Percentiles rank a stretch among this genome's conserved stretches.
These are phyloP conservation scores for Biston stratarius DNA, from an alignment of 2,888 invertebrate genomes.

Conservation along the genomic window DNA sequence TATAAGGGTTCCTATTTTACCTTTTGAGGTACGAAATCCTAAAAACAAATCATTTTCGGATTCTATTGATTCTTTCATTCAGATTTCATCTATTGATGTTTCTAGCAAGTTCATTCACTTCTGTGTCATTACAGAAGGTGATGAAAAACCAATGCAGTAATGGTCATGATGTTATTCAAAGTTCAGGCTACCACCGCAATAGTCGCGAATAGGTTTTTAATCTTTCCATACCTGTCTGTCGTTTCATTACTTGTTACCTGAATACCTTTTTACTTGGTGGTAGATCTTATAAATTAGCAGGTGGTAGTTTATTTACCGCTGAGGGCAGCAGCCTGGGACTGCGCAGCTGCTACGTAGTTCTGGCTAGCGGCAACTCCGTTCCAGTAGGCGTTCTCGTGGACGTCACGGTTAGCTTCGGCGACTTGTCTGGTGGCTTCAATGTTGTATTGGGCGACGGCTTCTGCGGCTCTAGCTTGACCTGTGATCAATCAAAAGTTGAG, in stretches of 20 bases:
- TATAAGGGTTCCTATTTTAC: too few species aligned
- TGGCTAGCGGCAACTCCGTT: constrained; percentile 74
- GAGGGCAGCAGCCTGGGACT: constrained; percentile 75
- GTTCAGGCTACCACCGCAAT: too few species aligned
- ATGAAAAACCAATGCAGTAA: too few species aligned
- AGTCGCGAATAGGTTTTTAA: too few species aligned
- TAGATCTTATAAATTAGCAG: background rate
- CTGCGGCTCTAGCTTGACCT: constrained; percentile 71
- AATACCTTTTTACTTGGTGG: too few species aligned
- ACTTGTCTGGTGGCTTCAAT: constrained; percentile 67
- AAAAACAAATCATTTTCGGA: too few species aligned
- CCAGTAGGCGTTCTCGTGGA: constrained; percentile 81
- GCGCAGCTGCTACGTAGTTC: constrained; percentile 78
- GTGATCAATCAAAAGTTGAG: background rate
- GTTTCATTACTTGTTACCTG: background rate
- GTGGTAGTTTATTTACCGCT: background rate
- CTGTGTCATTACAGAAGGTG: too few species aligned
- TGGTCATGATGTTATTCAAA: too few species aligned
- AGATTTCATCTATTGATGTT: too few species aligned
- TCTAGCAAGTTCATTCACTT: too few species aligned
- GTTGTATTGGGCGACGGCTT: constrained; percentile 74
- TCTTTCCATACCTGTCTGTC: background rate
- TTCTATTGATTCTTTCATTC: too few species aligned
- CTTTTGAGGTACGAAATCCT: too few species aligned
- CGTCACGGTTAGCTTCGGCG: constrained; percentile 72